Conservation (phyloP, 2,113 vertebrate species). For the Lipophrys pholis region DNA sequence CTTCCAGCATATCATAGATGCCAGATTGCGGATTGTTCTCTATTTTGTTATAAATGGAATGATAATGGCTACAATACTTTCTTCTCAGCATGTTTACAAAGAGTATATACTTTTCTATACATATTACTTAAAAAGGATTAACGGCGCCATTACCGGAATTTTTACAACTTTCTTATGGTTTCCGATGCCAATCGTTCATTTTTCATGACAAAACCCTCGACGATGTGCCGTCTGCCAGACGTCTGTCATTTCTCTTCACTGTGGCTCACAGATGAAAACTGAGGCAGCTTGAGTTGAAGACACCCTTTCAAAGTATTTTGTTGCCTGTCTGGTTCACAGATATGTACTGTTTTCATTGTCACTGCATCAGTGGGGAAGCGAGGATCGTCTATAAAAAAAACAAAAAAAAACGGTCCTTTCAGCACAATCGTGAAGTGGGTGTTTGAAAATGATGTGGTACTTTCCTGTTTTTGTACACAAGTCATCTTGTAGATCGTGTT, state of each 20-base stretch:
- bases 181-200: background rate
- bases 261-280: conserved; percentile 24
- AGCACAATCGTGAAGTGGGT: conserved; percentile 15
- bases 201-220: background rate
- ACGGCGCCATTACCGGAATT: background rate
- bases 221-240: background rate
- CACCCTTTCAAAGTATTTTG: conserved; percentile 12
- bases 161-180: background rate
- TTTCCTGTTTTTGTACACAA: conserved; percentile 42
- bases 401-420: background rate
- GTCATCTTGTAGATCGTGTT: conserved; percentile 22
- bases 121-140: conserved; percentile 32
- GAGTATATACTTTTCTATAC: conserved; percentile 58
- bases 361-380: conserved; percentile 69
- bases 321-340: conserved; percentile 38
- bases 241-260: background rate
- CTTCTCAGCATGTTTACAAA: conserved; percentile 50
- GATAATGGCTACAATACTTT: conserved; percentile 3
- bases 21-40: conserved; percentile 18
- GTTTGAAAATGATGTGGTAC: background rate
- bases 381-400: too few species aligned
- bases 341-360: conserved; percentile 45
- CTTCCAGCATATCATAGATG: conserved; percentile 6
- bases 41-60: conserved; percentile 36
- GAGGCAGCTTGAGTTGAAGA: conserved; percentile 20